Base-by-base conservation (phyloP, 2,888 invertebrate genomes). In the Zaprionus bogoriensis region DNA sequence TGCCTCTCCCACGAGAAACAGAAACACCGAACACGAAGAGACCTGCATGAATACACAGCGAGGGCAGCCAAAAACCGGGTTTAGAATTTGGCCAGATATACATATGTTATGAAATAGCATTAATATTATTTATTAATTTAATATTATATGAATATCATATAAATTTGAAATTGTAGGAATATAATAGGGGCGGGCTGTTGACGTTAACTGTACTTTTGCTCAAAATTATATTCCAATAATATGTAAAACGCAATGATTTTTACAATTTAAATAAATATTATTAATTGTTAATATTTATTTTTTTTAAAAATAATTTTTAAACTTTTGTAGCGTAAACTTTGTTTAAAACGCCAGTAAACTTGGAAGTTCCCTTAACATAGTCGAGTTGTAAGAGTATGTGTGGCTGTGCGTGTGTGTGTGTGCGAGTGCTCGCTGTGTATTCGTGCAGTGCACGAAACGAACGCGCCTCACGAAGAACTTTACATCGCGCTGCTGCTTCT, bases 381-480 rank as follows among this genome's bases (percentile, higher is more conserved):
- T 7, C 32, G 32, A 7, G 17, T 32, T 36, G 32, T 14, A 36
- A 36, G 14, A 12, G 9, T 32, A 4, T 14, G 3, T 4, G 4
- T 32, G 32, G 3, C 14, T 32, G 27, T 27, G 27, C 10, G 6
- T 14, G 17, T 9, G 32, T 36, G 32, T 36, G 32, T 17, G 3
- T 1, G 38, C 27, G 14, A 41, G 67, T 59, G 67, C 52, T 55
- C 61, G 62, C 70, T 66, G 62, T 62, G 62, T 51, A 36, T 73
- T 72, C 74, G 74, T 74, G 75, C 75, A 70, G 69, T 54, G 60
- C 74, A 71, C 70, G 71, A 71, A 55, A 63, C 82, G 78, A 78
- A 64, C 66, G 58, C 81, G 75, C 53, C 63, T 72, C 75, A 70
- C 77, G 83, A 78, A 76, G 80, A 78, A 78, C 78, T 79, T 83